These are phyloP conservation scores for Lasioglossum villosulum DNA, from an alignment of 2,888 invertebrate species.

Conservation along the genomic window DNA sequence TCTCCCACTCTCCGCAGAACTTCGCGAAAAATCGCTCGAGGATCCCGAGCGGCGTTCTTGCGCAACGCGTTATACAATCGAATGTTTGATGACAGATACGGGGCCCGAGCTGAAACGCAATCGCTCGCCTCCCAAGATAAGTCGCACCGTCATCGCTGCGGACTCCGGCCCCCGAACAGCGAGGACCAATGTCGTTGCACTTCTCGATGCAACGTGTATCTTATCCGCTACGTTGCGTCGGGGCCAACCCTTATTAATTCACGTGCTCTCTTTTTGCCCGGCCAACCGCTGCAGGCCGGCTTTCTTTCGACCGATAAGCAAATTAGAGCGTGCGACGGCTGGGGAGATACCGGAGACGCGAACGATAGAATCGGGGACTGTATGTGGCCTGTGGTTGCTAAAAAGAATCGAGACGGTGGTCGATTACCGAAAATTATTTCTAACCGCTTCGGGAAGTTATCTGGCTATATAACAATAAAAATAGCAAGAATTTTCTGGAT, in stretches of 20 bases:
- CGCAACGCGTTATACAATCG: conserved; percentile 61
- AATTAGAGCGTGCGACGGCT: conserved; percentile 33
- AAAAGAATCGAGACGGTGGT: background rate
- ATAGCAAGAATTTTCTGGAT: background rate
- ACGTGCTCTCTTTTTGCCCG: conserved; percentile 19
- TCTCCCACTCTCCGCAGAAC: background rate
- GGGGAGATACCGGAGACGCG: conserved; percentile 7
- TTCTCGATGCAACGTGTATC: conserved; percentile 22
- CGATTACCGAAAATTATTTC: background rate
- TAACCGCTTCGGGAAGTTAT: too few species aligned
- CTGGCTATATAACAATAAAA: background rate
- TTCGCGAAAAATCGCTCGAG: conserved; percentile 42
- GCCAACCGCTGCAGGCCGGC: background rate
- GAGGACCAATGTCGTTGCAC: conserved; percentile 44
- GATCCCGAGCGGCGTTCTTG: conserved; percentile 55
- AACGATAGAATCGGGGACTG: background rate
- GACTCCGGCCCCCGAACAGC: background rate
- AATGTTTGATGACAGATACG: conserved; percentile 38
- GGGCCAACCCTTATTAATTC: conserved; percentile 34
- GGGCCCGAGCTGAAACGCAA: background rate
- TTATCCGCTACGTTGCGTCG: conserved; percentile 34
- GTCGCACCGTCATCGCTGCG: conserved; percentile 17
- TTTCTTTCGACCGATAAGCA: conserved; percentile 39
- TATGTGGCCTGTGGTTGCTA: background rate
- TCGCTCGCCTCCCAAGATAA: conserved; percentile 19